Evolutionary conservation across 2,113 vertebrate species (phyloP), one percentile per base, ranked within the genome.

Genomic region (Steatornis caripensis): DNA sequence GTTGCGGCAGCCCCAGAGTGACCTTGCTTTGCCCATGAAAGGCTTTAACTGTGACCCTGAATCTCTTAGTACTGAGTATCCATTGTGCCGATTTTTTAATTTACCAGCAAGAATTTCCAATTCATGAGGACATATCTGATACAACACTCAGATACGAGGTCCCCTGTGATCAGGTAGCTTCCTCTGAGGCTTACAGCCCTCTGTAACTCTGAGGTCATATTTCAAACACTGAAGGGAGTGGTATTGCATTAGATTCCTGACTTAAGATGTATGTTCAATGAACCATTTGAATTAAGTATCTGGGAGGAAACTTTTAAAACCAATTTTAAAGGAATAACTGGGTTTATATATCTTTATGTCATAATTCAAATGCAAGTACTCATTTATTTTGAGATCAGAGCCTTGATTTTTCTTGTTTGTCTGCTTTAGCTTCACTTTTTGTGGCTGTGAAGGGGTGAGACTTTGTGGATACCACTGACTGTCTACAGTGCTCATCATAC

Each of bases 401-500:
- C 10, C 17, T 32, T 54, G 12, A 43, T 48, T 70, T 82, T 78
- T 57, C 37, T 39, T 62, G 10, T 54, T 90, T 82, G 2, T 11
- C 9, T 76, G 6, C 27, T 86, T 86, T 86, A 76, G 5, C 11
- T 87, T 45, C 7, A 24, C 9, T 29, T 76, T 70, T 39, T 83
- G 7, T 34, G 69, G 6, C 18, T 64, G 10, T 51, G 13, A 43
- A 39, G 6, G 15, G 1, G 1, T 80, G 49, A 41, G 12, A 88
- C 4, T 71, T 32, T 32, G 3, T 37, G 24, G 8, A 4, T 55
- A 15, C 3, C 10, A 29, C 12, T 34, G 9, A 18, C 10, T 55
- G 19, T 17, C 11, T 54, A 10, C 0, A 1, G 9, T 23, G 7
- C 18, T 75, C 3, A 1, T n/a, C 10, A n/a, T 46, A 51, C 9